Evolutionary conservation across 2,888 invertebrate species (phyloP), one percentile per base, ranked within the genome.

Genomic region (Seira ritae): DNA sequence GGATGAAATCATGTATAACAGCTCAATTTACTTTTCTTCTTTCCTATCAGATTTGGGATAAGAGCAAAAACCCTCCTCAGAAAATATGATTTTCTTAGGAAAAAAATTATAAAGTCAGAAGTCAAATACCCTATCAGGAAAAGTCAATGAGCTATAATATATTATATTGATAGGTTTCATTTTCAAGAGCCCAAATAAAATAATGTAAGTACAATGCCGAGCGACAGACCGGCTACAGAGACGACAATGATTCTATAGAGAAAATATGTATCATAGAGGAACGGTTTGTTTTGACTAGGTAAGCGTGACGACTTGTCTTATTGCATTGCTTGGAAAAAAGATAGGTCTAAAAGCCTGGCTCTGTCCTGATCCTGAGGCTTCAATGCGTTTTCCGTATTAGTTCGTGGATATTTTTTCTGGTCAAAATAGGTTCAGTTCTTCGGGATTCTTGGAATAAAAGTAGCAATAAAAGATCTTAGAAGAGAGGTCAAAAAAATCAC

Each of bases 251-350:
- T 50, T 69, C 68, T 17, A 84, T 62, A 72, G 37, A 62, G 31
- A 8, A 8, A 31, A 31, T n/a, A n/a, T n/a, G n/a, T n/a, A n/a
- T n/a, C n/a, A 31, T 31, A 31, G 81, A 76, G 67, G 74, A 77
- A 85, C 85, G 82, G 85, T 88, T 80, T 80, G 86, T 88, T 88
- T 87, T 87, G 87, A 87, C 85, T 86, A 82, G 84, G 75, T 77
- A 85, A 87, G 88, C 85, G 86, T 88, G 88, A 88, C 87, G 86
- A 88, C 79, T 71, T 62, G 15, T 72, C 1, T 4, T 20, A 81
- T 81, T 76, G 76, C 76, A n/a, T 75, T 76, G 75, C 37, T 81
- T 75, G 24, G 67, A 75, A 10, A 66, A 75, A 4, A 4, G 70
- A 46, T 66, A 65, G 66, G 42, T 22, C 17, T 22, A 50, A 68